Conservation (phyloP, 2,113 vertebrate genomes). For the Spea multiplicata region DNA sequence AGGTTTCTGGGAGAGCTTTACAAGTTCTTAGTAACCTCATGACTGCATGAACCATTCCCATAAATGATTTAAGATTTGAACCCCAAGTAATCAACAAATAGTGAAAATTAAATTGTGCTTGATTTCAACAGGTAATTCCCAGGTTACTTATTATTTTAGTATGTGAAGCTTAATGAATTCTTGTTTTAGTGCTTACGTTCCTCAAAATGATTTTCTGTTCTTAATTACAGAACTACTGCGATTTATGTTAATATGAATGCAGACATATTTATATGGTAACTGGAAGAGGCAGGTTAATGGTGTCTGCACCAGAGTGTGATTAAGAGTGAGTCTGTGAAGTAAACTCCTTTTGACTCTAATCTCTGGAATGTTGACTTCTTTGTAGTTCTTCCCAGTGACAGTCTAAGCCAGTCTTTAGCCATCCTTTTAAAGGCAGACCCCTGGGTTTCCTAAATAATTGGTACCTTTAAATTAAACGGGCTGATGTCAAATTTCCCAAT, state of each 20-base stretch:
- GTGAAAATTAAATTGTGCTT: no score
- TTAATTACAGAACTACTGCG: slow-evolving; percentile 71
- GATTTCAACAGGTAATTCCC: no score
- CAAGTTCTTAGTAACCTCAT: no score
- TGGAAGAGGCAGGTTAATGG: slow-evolving; percentile 75
- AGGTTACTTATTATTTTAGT: no score
- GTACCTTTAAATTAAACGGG: slow-evolving; percentile 65
- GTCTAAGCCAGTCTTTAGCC: slow-evolving; percentile 76
- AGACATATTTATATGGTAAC: slow-evolving; percentile 70
- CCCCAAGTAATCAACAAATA: no score
- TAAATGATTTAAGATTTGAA: no score
- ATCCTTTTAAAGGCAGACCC: slow-evolving; percentile 73
- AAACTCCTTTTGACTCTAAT: slow-evolving; percentile 79
- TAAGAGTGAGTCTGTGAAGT: slow-evolving; percentile 77
- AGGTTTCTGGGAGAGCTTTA: no score
- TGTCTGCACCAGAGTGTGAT: slow-evolving; percentile 69
- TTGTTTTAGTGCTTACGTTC: no score
- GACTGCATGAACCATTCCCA: no score
- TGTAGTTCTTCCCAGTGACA: slow-evolving; percentile 71
- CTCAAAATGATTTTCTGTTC: slow-evolving; percentile 67
- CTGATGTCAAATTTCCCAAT: neutral
- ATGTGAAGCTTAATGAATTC: no score
- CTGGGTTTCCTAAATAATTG: slow-evolving; percentile 73
- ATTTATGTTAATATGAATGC: slow-evolving; percentile 69
- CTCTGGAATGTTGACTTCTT: slow-evolving; percentile 81